Conservation (phyloP, 1,140 invertebrate species). For the Lanistes nyassanus region DNA sequence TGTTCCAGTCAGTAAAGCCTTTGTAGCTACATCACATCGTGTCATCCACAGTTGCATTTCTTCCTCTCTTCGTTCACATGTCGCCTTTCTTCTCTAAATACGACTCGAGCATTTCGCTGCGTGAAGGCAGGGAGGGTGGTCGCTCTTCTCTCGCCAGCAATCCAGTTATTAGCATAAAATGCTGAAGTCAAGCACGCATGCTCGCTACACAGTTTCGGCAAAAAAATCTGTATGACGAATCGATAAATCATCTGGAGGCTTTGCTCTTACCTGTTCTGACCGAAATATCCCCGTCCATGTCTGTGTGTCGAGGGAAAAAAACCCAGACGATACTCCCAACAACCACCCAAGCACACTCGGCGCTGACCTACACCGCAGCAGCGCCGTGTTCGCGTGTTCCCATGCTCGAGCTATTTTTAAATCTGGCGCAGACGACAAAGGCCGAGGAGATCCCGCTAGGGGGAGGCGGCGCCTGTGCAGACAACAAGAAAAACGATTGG, state of each 20-base stretch:
- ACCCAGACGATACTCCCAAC: neutral
- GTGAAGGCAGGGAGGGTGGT: too few relatives aligned
- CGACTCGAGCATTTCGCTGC: too few relatives aligned
- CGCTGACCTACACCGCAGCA: neutral
- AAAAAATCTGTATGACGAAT: neutral
- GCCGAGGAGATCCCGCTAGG: slow-evolving; percentile 24
- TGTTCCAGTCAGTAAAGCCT: too few relatives aligned
- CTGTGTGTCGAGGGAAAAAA: neutral
- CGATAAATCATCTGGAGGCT: neutral
- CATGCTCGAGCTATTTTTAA: slow-evolving; percentile 6
- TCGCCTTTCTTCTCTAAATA: too few relatives aligned
- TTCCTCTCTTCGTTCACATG: too few relatives aligned
- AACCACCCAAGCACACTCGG: slow-evolving; percentile 4
- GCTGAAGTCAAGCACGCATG: neutral
- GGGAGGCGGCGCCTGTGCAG: neutral
- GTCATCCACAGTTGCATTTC: too few relatives aligned
- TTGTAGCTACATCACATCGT: too few relatives aligned
- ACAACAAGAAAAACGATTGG: too few relatives aligned
- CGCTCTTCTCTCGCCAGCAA: too few relatives aligned
- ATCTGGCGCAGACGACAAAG: slow-evolving; percentile 11
- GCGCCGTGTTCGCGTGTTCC: neutral
- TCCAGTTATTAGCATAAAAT: too few relatives aligned
- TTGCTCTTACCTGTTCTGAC: neutral
- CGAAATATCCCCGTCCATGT: neutral
- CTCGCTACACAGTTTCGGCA: neutral